Percentiles rank a stretch among this genome's conserved stretches.
Conservation (phyloP, 2,888 invertebrate species). For the Lasioglossum pauxillum region DNA sequence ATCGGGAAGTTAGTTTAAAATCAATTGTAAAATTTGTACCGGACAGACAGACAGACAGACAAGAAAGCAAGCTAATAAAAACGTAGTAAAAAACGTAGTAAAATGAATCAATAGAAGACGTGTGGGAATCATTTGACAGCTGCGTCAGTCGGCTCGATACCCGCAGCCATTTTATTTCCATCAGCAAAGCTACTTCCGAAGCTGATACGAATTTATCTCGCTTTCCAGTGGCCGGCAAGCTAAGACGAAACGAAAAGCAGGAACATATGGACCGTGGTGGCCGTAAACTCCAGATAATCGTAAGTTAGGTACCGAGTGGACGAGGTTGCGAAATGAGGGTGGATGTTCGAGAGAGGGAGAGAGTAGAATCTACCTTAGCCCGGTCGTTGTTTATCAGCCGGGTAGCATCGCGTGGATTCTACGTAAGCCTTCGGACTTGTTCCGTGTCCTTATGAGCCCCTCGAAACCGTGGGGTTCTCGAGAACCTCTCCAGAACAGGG, state of each 20-base stretch:
- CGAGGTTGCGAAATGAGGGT: background rate
- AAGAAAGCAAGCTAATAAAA: too few relatives aligned
- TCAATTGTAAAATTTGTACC: too few relatives aligned
- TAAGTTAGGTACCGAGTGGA: conserved; percentile 45
- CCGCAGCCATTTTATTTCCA: background rate
- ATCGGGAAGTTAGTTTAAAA: too few relatives aligned
- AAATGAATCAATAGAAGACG: too few relatives aligned
- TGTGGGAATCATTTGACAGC: background rate
- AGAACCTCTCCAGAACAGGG: background rate
- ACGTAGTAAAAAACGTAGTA: too few relatives aligned
- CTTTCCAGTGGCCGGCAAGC: conserved; percentile 29
- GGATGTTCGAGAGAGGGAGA: background rate
- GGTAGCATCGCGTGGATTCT: background rate
- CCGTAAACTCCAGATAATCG: conserved; percentile 72
- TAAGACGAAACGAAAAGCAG: conserved; percentile 54
- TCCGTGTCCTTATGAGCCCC: background rate
- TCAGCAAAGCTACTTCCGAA: background rate
- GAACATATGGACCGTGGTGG: background rate
- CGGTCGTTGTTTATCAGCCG: background rate
- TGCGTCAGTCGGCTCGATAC: background rate
- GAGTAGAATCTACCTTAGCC: background rate
- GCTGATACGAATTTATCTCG: conserved; percentile 1
- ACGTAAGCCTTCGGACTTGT: background rate
- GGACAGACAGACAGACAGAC: too few relatives aligned
- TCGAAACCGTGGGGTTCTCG: background rate